These are phyloP conservation scores for Metaphire vulgaris DNA, from an alignment of 1,140 invertebrate species.

Conservation along the genomic window DNA sequence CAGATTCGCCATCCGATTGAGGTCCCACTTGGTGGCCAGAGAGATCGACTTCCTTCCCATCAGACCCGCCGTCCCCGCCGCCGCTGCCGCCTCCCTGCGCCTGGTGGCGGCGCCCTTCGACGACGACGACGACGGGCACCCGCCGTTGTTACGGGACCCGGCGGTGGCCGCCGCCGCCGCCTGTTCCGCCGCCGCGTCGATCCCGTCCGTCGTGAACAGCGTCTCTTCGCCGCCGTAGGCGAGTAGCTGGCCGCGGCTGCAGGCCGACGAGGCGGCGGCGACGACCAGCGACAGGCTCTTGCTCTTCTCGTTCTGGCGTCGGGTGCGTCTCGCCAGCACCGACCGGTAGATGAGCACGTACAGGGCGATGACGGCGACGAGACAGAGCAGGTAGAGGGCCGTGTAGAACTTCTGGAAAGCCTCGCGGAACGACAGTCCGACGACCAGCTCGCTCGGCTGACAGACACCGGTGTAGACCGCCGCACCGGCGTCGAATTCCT, in stretches of 20 bases:
- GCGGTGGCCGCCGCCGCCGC: background rate
- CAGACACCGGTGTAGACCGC: no score
- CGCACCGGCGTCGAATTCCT: no score
- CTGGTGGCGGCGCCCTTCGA: background rate
- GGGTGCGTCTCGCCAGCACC: constrained; percentile 12
- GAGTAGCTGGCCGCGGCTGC: background rate
- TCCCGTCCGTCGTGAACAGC: constrained; percentile 15
- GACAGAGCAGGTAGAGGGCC: constrained; percentile 25
- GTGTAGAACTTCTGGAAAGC: constrained; percentile 29
- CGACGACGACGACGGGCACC: background rate
- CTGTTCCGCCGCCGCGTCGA: no score
- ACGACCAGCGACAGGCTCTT: constrained; percentile 20
- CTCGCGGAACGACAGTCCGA: constrained; percentile 5
- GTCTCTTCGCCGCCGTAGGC: constrained; percentile 1
- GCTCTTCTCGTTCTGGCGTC: constrained; percentile 26
- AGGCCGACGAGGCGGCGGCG: background rate
- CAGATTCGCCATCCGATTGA: constrained; percentile 18
- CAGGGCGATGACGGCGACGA: constrained; percentile 25
- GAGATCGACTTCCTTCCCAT: constrained; percentile 12
- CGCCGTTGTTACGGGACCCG: background rate
- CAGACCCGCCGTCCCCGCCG: background rate
- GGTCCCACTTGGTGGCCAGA: background rate
- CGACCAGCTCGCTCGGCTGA: constrained; percentile 4
- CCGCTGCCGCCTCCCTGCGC: background rate
- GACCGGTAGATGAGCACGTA: constrained; percentile 28